A percentile compares a stretch with the other conserved stretches of the same genome.
These are phyloP conservation scores for Ceryle rudis DNA, from an alignment of 2,797 vertebrate species.

Conservation along the genomic window DNA sequence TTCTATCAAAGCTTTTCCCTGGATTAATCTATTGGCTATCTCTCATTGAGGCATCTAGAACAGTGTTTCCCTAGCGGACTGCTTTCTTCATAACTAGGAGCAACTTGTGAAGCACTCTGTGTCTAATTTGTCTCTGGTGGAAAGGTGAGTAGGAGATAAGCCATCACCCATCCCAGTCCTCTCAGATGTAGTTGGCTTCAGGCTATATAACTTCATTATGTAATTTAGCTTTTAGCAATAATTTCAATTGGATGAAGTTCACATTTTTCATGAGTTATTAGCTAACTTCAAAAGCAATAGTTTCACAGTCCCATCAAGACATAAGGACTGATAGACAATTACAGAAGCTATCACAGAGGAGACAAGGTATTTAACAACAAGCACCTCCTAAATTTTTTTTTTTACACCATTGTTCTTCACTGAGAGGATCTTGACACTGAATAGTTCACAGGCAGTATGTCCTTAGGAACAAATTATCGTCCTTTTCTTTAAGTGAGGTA, in stretches of 20 bases:
- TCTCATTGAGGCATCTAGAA: not conserved
- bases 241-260: conserved; percentile 47
- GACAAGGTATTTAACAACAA: not conserved
- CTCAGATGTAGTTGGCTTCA: not conserved
- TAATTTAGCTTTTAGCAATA: conserved; percentile 51
- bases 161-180: not conserved
- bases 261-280: conserved; percentile 40
- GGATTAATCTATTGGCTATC: not conserved
- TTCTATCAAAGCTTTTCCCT: not conserved
- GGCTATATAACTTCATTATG: not conserved
- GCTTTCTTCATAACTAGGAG: not conserved
- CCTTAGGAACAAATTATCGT: not conserved
- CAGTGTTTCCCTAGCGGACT: not conserved
- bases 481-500: not conserved
- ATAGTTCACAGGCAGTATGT: not conserved
- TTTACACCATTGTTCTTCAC: not conserved
- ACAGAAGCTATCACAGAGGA: not conserved
- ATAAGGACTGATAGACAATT: not conserved
- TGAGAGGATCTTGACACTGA: not conserved
- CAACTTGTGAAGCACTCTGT: not conserved
- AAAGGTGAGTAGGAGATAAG: not conserved
- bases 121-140: not conserved
- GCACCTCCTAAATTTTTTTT: not conserved
- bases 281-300: conserved; percentile 28
- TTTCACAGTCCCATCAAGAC: not conserved